Evolutionary conservation across 2,113 vertebrate species (phyloP).

Genomic region (Leuciscus idus): DNA sequence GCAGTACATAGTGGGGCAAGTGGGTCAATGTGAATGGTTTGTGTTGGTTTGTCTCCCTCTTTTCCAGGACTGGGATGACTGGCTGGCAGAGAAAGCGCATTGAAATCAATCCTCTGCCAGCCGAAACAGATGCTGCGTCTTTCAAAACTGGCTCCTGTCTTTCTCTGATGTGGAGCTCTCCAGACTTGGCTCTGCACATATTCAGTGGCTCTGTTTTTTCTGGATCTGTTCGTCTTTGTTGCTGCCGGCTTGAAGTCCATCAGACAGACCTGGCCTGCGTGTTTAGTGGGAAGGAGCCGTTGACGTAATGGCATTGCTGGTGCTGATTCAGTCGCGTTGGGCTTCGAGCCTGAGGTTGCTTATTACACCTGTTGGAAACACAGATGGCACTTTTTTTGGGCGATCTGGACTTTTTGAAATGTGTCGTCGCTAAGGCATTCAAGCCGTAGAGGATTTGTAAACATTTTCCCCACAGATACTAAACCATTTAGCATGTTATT

Average conservation of each 20-base stretch:
- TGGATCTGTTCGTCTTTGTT: conserved; percentile 49
- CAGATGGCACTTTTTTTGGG: conserved; percentile 45
- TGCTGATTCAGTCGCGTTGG: conserved; percentile 30
- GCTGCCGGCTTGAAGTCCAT: conserved; percentile 31
- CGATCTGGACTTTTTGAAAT: conserved; percentile 37
- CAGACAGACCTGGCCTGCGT: conserved; percentile 61
- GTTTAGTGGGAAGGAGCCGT: conserved; percentile 52
- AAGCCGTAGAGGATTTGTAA: conserved; percentile 27
- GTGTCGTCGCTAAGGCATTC: conserved; percentile 44
- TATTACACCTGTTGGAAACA: conserved; percentile 54
- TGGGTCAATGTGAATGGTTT: conserved; percentile 67
- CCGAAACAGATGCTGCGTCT: conserved; percentile 76
- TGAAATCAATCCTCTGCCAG: conserved; percentile 66
- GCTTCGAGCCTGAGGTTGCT: conserved; percentile 44
- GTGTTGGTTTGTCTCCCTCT: conserved; percentile 60
- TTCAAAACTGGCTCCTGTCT: conserved; percentile 64
- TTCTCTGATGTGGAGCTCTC: conserved; percentile 4
- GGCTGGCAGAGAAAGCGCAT: conserved; percentile 66
- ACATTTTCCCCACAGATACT: conserved; percentile 23
- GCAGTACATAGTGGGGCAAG: conserved; percentile 69
- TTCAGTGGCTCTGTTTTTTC: conserved; percentile 11
- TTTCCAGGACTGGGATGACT: conserved; percentile 65
- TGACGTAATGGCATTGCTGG: conserved; percentile 2
- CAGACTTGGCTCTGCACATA: conserved; percentile 6
- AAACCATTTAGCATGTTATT: conserved; percentile 19